Evolutionary conservation across 1,140 invertebrate species (phyloP).

Genomic region (Oreohelix idahoensis): DNA sequence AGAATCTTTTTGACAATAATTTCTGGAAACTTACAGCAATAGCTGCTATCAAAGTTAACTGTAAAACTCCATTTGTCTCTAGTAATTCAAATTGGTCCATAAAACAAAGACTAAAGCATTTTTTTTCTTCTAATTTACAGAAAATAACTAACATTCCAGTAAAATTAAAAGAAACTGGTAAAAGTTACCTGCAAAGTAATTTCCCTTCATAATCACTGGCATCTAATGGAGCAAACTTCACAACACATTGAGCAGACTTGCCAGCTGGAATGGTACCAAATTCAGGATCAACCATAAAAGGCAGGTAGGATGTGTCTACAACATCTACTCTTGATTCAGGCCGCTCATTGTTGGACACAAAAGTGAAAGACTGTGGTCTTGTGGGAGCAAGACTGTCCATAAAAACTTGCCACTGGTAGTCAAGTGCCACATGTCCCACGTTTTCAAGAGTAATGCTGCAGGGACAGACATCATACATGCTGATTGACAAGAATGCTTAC

Average conservation of each 20-base stretch:
- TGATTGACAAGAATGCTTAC: too few species aligned
- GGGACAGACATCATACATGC: too few species aligned
- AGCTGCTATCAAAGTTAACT: too few species aligned
- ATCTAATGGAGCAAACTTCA: conserved; percentile 73
- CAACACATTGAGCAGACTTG: conserved; percentile 62
- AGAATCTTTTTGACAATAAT: too few species aligned
- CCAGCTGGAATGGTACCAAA: conserved; percentile 67
- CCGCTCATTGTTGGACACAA: conserved; percentile 62
- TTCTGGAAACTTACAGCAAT: too few species aligned
- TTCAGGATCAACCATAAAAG: conserved; percentile 69
- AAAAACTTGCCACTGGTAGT: conserved; percentile 71
- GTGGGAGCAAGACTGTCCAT: conserved; percentile 70
- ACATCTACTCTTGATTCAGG: conserved; percentile 62
- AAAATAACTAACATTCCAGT: too few species aligned
- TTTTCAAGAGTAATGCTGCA: conserved; percentile 67
- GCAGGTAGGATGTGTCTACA: conserved; percentile 64
- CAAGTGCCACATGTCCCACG: conserved; percentile 66
- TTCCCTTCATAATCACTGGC: conserved; percentile 71
- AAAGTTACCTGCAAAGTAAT: conserved; percentile 70
- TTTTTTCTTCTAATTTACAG: too few species aligned
- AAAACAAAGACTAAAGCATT: too few species aligned
- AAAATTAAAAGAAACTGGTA: neutral
- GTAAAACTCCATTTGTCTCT: too few species aligned
- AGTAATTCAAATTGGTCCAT: too few species aligned
- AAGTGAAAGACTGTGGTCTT: conserved; percentile 65